Conservation (phyloP, 2,113 vertebrate species). For the Nerophis lumbriciformis region DNA sequence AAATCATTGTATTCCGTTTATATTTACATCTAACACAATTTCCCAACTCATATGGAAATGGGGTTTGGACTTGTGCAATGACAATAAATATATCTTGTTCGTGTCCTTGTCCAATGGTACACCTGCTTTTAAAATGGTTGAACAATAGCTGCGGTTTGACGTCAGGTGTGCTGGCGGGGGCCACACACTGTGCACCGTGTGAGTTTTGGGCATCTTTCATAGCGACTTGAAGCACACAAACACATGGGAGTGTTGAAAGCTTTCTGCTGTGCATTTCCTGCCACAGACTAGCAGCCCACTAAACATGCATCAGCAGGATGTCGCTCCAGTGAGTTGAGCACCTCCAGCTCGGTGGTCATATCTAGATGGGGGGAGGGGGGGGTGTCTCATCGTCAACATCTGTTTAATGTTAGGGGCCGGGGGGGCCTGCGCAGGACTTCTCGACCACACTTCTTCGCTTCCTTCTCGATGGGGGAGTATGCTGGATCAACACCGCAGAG, state of each 20-base stretch:
- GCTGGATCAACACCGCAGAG: constrained; percentile 17
- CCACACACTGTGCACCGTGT: background rate
- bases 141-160: background rate
- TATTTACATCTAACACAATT: no score
- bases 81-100: no score
- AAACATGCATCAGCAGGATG: constrained; percentile 26
- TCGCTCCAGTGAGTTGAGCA: constrained; percentile 26
- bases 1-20: no score
- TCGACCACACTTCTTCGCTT: constrained; percentile 22
- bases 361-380: background rate
- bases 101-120: no score
- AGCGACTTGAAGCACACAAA: constrained; percentile 3
- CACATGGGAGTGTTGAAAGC: background rate
- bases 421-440: constrained; percentile 31
- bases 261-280: background rate
- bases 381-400: constrained; percentile 48
- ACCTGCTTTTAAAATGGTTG: no score
- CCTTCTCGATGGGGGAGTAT: constrained; percentile 45
- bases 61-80: no score
- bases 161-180: background rate
- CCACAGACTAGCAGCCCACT: background rate
- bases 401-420: constrained; percentile 55
- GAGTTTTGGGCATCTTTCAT: background rate
- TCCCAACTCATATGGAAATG: no score
- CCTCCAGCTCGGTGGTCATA: constrained; percentile 37